A percentile compares a stretch with the other conserved stretches of the same genome.
phyloP scores from a whole-genome alignment of 2,797 vertebrate species.

The Epinephelus malabaricus region DNA sequence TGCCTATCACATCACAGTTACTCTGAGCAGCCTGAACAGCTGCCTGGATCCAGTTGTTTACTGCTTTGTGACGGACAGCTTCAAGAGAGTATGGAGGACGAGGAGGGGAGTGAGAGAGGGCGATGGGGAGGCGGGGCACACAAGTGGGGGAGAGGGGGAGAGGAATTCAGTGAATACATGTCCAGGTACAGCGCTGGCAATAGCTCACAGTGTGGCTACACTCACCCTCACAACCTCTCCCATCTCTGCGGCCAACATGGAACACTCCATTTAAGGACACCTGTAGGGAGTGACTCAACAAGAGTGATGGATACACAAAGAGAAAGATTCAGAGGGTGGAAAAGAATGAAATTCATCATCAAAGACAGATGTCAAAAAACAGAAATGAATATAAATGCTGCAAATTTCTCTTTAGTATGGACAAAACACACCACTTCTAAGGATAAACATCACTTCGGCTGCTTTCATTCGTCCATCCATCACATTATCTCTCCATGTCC shows the following conservation, averaged over 20 bases:
- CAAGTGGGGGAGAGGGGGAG: slow-evolving; percentile 57
- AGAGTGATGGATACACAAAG: not conserved
- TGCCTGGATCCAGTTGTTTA: slow-evolving; percentile 98
- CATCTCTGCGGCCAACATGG: slow-evolving; percentile 25
- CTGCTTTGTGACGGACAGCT: slow-evolving; percentile 97
- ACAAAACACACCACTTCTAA: too few relatives aligned
- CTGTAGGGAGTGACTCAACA: slow-evolving; percentile 11
- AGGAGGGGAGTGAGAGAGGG: slow-evolving; percentile 68
- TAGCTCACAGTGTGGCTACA: slow-evolving; percentile 72
- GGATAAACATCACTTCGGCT: not conserved
- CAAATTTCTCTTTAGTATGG: too few relatives aligned
- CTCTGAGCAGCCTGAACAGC: slow-evolving; percentile 96
- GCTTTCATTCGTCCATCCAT: not conserved
- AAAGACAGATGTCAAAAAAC: not conserved
- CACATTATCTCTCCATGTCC: not conserved
- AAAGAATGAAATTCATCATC: not conserved
- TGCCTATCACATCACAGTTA: slow-evolving; percentile 93
- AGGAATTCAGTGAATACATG: slow-evolving; percentile 58
- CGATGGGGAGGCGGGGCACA: slow-evolving; percentile 43
- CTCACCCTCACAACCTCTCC: slow-evolving; percentile 68
- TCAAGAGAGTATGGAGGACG: slow-evolving; percentile 85
- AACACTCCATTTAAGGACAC: slow-evolving; percentile 27
- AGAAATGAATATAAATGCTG: not conserved
- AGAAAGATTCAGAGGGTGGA: not conserved
- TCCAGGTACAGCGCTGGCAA: slow-evolving; percentile 70